Percentiles rank a stretch among this genome's conserved stretches.
Conservation (phyloP, 23 tunicate genomes). For the Halocynthia roretzi region DNA sequence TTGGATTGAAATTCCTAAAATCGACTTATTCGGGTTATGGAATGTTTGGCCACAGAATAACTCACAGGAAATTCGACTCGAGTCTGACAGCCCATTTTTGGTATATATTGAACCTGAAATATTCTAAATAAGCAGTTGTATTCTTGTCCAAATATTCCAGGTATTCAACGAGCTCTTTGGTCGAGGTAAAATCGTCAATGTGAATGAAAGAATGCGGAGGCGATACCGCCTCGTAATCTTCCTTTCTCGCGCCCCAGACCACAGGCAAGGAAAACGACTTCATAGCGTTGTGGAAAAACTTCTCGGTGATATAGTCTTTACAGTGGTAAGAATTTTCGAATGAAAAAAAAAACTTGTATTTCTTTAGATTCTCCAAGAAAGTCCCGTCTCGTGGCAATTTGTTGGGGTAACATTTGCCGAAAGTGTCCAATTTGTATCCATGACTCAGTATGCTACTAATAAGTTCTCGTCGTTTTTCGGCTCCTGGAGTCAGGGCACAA, state of each 20-base stretch:
- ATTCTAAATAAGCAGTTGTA: background rate
- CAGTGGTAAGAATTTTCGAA: slow-evolving; percentile 30
- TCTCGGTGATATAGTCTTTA: slow-evolving; percentile 14
- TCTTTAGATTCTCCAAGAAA: background rate
- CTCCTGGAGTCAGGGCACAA: background rate
- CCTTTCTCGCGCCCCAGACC: slow-evolving; percentile 2
- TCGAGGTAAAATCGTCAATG: background rate
- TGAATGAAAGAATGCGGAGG: slow-evolving; percentile 4
- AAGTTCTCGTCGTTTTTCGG: background rate
- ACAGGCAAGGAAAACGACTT: slow-evolving; percentile 1
- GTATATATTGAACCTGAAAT: background rate
- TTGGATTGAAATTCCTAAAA: too few relatives aligned
- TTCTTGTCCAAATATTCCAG: background rate
- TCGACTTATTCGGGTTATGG: too few relatives aligned
- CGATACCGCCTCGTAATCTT: background rate
- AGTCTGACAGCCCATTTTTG: too few relatives aligned
- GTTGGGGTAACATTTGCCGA: background rate
- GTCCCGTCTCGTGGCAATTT: background rate
- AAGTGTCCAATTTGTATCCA: background rate
- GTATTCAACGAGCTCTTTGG: background rate
- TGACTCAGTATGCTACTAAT: background rate
- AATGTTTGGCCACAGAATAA: too few relatives aligned
- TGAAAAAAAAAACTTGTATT: slow-evolving; percentile 22
- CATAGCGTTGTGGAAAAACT: slow-evolving; percentile 7
- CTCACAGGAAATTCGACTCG: too few relatives aligned